phyloP scores from a whole-genome alignment of 2,113 vertebrate species.

The Syrrhaptes paradoxus region DNA sequence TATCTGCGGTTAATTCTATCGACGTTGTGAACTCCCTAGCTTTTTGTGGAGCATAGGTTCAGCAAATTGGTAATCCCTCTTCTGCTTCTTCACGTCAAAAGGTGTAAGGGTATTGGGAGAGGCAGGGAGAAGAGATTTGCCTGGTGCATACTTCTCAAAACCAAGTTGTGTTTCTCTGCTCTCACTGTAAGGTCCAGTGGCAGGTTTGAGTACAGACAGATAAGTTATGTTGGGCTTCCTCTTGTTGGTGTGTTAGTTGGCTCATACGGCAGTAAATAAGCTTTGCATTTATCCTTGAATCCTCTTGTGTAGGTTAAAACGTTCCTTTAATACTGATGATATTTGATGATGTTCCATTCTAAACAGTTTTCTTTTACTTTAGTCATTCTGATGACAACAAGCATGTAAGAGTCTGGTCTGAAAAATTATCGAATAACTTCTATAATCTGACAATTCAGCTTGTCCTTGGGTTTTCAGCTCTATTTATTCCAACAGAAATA shows the following conservation, averaged over 20 bases:
- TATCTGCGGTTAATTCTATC: fast-evolving
- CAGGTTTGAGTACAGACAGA: not conserved
- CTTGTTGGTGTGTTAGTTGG: not conserved
- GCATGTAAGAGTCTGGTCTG: not conserved
- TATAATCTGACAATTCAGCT: not conserved
- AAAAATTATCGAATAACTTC: not conserved
- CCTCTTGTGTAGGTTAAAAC: not conserved
- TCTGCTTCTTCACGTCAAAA: not conserved
- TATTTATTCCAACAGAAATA: not conserved
- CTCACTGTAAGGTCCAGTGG: not conserved
- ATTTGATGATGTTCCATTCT: not conserved
- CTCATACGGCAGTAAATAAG: not conserved
- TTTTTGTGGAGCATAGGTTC: fast-evolving
- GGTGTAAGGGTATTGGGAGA: not conserved
- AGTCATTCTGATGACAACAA: not conserved
- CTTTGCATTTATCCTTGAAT: not conserved
- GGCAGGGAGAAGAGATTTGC: not conserved
- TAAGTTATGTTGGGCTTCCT: not conserved
- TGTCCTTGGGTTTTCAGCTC: not conserved
- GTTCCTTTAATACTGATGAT: not conserved
- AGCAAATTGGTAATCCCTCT: fast-evolving
- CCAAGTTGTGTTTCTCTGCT: not conserved
- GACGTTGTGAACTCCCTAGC: fast-evolving
- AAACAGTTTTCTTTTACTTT: not conserved
- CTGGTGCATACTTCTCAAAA: fast-evolving